Conservation (phyloP, 2,113 vertebrate species). For the Etheostoma cragini region DNA sequence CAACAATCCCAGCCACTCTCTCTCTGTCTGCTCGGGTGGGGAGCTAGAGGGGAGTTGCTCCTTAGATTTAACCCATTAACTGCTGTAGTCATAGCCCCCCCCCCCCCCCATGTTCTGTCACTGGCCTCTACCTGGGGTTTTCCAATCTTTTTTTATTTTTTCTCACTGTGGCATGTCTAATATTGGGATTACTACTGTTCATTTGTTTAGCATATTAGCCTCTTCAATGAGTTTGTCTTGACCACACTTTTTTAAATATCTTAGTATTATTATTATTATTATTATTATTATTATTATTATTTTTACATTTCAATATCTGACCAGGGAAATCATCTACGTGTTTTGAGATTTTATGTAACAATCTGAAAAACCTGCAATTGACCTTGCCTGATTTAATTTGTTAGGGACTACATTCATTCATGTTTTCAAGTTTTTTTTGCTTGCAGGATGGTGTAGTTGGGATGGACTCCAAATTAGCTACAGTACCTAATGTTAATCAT, state of each 20-base stretch:
- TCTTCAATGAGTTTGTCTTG: not conserved
- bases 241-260: not conserved
- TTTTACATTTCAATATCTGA: not conserved
- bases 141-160: not conserved
- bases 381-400: not conserved
- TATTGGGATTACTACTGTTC: not conserved
- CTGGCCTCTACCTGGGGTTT: not conserved
- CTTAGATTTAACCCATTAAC: conserved; percentile 67
- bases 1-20: conserved; percentile 58
- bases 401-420: not conserved
- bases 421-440: not conserved
- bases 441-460: not conserved
- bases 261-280: not conserved
- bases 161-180: not conserved
- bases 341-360: not conserved
- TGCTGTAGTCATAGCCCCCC: not conserved
- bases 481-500: not conserved
- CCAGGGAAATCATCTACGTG: not conserved
- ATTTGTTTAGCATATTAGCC: not conserved
- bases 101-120: not conserved
- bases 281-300: not conserved
- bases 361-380: not conserved
- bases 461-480: not conserved
- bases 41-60: conserved; percentile 36
- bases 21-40: conserved; percentile 17